Percentiles rank a stretch among this genome's conserved stretches.
Conservation (phyloP, 1,140 invertebrate species). For the Druon quercuslanigerum region DNA sequence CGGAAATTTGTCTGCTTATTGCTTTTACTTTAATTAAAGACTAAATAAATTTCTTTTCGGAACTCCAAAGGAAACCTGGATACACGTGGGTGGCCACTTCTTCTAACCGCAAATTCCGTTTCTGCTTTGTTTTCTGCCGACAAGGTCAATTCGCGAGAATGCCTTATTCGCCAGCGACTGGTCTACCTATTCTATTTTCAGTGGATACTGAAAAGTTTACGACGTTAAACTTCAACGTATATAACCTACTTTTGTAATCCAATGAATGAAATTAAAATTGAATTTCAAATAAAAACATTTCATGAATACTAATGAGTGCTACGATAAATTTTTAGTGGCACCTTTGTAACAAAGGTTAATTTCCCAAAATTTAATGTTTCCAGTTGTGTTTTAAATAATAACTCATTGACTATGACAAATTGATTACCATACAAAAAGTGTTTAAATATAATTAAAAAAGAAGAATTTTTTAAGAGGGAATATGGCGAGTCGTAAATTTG, state of each 20-base stretch:
- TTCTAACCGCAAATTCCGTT: slow-evolving; percentile 2
- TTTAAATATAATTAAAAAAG: too few relatives aligned
- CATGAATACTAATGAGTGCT: background rate
- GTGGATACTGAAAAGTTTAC: background rate
- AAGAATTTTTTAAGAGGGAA: too few relatives aligned
- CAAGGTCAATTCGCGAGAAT: slow-evolving; percentile 16
- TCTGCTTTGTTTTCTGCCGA: slow-evolving; percentile 23
- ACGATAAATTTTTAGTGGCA: background rate
- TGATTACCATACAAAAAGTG: too few relatives aligned
- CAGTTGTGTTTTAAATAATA: too few relatives aligned
- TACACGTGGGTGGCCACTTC: slow-evolving; percentile 7
- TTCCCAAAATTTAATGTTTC: background rate
- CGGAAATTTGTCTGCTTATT: background rate
- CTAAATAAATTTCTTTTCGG: background rate
- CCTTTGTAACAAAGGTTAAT: background rate
- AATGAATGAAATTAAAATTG: slow-evolving; percentile 8
- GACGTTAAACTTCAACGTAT: background rate
- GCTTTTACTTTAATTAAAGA: background rate
- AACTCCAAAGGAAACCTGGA: background rate
- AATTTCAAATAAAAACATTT: slow-evolving; percentile 12
- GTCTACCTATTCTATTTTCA: slow-evolving; percentile 20
- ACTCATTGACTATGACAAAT: too few relatives aligned
- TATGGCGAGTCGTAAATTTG: too few relatives aligned
- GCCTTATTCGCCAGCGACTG: background rate
- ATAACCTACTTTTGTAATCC: slow-evolving; percentile 23